phyloP scores from a whole-genome alignment of 2,113 vertebrate species.

The Phycodurus eques region DNA sequence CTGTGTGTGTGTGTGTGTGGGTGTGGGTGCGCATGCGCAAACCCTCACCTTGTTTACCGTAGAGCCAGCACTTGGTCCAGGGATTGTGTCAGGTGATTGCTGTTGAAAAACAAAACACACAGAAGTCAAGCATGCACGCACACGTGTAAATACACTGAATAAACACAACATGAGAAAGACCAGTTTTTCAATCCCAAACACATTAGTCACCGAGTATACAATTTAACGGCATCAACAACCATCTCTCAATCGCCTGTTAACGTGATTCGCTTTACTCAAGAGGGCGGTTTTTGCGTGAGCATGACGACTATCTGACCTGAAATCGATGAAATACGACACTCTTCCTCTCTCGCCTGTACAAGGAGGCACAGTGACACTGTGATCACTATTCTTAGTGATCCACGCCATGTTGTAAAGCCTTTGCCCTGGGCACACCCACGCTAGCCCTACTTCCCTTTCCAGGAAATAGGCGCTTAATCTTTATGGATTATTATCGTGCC shows the following conservation, averaged over 20 bases:
- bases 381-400: constrained; percentile 13
- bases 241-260: neutral
- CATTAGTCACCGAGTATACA: constrained; percentile 33
- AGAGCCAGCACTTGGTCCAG: constrained; percentile 68
- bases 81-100: constrained; percentile 78
- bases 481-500: constrained; percentile 43
- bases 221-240: constrained; percentile 1
- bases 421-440: constrained; percentile 16
- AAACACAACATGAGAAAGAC: constrained; percentile 40
- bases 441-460: constrained; percentile 12
- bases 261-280: neutral
- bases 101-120: constrained; percentile 57
- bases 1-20: neutral
- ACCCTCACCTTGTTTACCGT: constrained; percentile 67
- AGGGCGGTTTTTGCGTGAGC: neutral
- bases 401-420: constrained; percentile 11
- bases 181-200: constrained; percentile 34
- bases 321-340: constrained; percentile 5
- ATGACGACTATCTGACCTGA: neutral
- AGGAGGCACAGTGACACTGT: neutral
- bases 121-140: constrained; percentile 8
- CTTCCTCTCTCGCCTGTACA: neutral
- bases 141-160: constrained; percentile 37
- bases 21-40: constrained; percentile 3
- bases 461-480: constrained; percentile 46